Evolutionary conservation across 2,888 invertebrate species (phyloP), one percentile per base, ranked within the genome.

Genomic region (Gymnoscelis rufifasciata): DNA sequence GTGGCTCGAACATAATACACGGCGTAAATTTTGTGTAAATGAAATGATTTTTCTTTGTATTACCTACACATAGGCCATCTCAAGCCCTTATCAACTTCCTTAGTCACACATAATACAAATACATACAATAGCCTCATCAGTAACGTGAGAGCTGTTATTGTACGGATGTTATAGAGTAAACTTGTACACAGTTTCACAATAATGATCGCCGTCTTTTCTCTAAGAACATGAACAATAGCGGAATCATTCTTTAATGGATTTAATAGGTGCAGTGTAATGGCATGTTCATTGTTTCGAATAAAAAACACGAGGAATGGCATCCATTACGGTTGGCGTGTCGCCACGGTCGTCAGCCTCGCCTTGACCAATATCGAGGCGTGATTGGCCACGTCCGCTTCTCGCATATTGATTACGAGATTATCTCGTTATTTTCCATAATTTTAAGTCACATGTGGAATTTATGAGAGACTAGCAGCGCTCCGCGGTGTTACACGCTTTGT

Each of bases 301-400:
- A 77, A 80, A 76, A 76, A 74, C 66, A 74, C 71, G 74, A 80
- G 68, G 79, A 78, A 79, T 73, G 66, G 64, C 61, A 61, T 67
- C 65, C 68, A 79, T 80, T 78, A 35, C 46, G 74, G 66, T 76
- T 84, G 83, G 83, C 83, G 70, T 75, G 74, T 68, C 72, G 77
- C 82, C 84, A 83, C 77, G 82, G 78, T 77, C 82, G 74, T 64
- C 70, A 71, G 74, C 74, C 74, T 82, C 68, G 77, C 86, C 86
- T 86, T 86, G 86, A 86, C 86, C 86, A 83, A 83, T 67, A 77
- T 86, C 69, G 68, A 68, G 67, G 62, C 71, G 64, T 64, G 68
- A 68, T 65, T 62, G 61, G 71, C 74, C 73, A 74, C 74, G 73
- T 73, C 73, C 66, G 68, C 64, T 62, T 65, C 58, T 61, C 68